These are phyloP conservation scores for Drosophila triauraria DNA, from an alignment of 1,140 invertebrate genomes.

Conservation along the genomic window DNA sequence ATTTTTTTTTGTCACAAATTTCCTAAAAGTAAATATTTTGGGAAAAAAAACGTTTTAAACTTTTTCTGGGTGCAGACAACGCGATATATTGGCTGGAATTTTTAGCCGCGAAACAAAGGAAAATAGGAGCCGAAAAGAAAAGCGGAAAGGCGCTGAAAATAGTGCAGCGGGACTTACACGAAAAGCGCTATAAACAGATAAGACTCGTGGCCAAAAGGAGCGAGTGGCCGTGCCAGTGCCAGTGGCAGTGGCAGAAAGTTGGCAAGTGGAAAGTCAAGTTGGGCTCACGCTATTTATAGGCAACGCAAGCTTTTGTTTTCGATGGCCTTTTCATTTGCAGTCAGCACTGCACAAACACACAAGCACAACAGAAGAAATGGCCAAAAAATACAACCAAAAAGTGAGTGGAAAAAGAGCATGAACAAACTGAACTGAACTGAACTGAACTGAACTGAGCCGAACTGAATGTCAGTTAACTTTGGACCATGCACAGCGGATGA, in stretches of 20 bases:
- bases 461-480: conserved; percentile 67
- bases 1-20: neutral
- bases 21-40: neutral
- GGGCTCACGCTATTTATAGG: conserved; percentile 77
- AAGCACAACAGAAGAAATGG: conserved; percentile 34
- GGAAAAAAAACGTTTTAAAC: neutral
- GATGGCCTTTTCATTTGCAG: conserved; percentile 82
- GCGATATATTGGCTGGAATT: conserved; percentile 48
- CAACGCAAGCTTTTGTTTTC: conserved; percentile 81
- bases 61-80: conserved; percentile 13
- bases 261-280: conserved; percentile 76
- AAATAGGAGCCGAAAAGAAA: conserved; percentile 12
- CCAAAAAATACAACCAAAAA: conserved; percentile 32
- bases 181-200: conserved; percentile 61
- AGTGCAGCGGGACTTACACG: conserved; percentile 54
- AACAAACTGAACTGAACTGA: conserved; percentile 45
- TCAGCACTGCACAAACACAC: conserved; percentile 50
- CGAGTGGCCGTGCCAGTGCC: conserved; percentile 7
- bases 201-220: conserved; percentile 44
- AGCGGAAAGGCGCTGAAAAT: conserved; percentile 15
- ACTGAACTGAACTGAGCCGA: conserved; percentile 12
- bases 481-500: conserved; percentile 44
- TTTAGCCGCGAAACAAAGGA: conserved; percentile 44
- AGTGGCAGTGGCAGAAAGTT: conserved; percentile 51
- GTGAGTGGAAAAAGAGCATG: conserved; percentile 13